Conservation (phyloP, 2,113 vertebrate species). For the Puffinus mauretanicus region DNA sequence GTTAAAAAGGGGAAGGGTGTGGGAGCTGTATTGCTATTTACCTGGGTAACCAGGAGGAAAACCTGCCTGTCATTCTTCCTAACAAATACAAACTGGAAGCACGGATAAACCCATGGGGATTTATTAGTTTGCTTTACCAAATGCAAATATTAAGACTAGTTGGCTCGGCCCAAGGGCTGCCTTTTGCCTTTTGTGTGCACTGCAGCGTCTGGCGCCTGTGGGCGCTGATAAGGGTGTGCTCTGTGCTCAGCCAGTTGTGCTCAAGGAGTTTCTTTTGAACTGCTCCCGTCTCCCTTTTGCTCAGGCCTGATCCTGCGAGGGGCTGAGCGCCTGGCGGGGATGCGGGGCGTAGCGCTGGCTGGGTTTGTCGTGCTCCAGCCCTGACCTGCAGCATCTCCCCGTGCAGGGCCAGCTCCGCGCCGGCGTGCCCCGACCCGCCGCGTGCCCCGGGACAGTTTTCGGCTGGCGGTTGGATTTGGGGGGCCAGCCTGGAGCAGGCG, state of each 20-base stretch:
- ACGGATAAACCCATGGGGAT: slow-evolving; percentile 18
- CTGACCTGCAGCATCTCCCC: not conserved
- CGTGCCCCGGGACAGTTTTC: not conserved
- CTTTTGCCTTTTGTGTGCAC: slow-evolving; percentile 36
- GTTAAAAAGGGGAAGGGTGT: not conserved
- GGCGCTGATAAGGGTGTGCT: not conserved
- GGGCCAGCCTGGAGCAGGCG: not conserved
- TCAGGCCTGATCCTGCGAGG: not conserved
- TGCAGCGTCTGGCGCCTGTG: not conserved
- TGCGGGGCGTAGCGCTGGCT: not conserved
- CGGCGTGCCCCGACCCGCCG: rapidly evolving
- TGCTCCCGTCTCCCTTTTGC: not conserved
- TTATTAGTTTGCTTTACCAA: slow-evolving; percentile 72
- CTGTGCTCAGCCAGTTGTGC: not conserved
- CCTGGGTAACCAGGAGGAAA: not conserved
- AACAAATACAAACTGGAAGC: slow-evolving; percentile 51
- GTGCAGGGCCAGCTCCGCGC: rapidly evolving
- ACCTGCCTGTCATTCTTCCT: slow-evolving; percentile 3
- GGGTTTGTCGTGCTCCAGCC: not conserved
- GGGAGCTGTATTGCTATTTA: slow-evolving; percentile 1
- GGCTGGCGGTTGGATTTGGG: not conserved
- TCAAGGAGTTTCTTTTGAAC: not conserved
- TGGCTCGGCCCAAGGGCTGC: not conserved
- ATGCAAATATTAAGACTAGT: slow-evolving; percentile 52
- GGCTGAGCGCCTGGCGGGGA: not conserved